phyloP scores from a whole-genome alignment of 2,888 invertebrate species.

The Meteorus cinctellus region DNA sequence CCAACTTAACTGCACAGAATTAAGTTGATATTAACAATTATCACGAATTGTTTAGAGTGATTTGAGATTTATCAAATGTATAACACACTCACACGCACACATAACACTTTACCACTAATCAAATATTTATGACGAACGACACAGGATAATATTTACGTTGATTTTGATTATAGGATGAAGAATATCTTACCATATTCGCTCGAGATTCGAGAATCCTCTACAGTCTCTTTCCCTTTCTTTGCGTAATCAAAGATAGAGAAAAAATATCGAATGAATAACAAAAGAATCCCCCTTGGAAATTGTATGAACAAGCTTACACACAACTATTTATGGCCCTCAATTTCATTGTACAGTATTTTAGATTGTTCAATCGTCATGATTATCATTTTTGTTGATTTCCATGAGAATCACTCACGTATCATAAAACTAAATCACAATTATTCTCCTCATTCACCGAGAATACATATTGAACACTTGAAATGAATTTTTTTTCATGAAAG shows the following conservation, averaged over 20 bases:
- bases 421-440: background rate
- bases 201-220: conserved; percentile 23
- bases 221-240: background rate
- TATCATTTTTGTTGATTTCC: background rate
- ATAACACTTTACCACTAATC: background rate
- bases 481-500: background rate
- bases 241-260: conserved; percentile 2
- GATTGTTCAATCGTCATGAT: conserved; percentile 1
- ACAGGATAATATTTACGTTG: background rate
- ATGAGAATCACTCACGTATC: background rate
- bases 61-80: background rate
- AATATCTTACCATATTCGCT: conserved; percentile 24
- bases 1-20: background rate
- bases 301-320: conserved; percentile 9
- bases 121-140: background rate
- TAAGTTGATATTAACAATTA: background rate
- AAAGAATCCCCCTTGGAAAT: conserved; percentile 4
- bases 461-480: background rate
- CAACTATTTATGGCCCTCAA: background rate
- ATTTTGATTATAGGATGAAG: background rate
- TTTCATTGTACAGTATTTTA: background rate
- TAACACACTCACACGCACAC: background rate
- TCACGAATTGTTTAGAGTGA: too few relatives aligned
- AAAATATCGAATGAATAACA: background rate
- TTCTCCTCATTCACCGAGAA: background rate